A percentile compares a stretch with the other conserved stretches of the same genome.
Conservation (phyloP, 2,797 vertebrate species). For the Micromesistius poutassou region DNA sequence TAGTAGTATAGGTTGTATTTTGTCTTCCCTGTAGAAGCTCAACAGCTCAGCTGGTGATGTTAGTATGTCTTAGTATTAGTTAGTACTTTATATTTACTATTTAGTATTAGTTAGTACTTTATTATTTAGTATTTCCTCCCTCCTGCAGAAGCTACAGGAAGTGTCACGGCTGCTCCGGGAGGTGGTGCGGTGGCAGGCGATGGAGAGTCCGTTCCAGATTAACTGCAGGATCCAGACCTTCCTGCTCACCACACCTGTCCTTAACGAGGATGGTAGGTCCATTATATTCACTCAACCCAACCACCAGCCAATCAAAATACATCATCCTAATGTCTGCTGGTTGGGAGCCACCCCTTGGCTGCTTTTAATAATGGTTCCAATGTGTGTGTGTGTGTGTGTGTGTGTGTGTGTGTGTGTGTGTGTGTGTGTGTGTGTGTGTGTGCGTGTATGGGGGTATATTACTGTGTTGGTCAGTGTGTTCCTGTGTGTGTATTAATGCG, state of each 20-base stretch:
- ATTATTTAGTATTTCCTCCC: not conserved
- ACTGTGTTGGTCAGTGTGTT: no score
- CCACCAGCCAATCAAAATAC: not conserved
- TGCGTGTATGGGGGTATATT: no score
- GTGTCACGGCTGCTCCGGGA: constrained; percentile 91
- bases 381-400: no score
- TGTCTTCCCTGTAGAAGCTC: no score
- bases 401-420: no score
- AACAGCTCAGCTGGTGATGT: no score
- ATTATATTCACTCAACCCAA: not conserved
- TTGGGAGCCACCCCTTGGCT: no score
- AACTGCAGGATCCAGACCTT: constrained; percentile 89
- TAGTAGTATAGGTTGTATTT: not conserved
- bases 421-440: no score
- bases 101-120: not conserved
- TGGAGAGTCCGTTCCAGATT: constrained; percentile 92
- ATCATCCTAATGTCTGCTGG: no score
- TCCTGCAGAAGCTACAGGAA: constrained; percentile 90
- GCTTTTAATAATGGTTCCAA: no score
- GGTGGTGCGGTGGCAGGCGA: constrained; percentile 93
- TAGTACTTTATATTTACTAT: not conserved
- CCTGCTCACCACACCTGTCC: constrained; percentile 85
- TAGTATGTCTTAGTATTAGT: no score
- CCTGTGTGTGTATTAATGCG: not conserved
- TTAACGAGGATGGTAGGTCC: constrained; percentile 86